Conservation (phyloP, 2,888 invertebrate species). For the Lochmaea capreae region DNA sequence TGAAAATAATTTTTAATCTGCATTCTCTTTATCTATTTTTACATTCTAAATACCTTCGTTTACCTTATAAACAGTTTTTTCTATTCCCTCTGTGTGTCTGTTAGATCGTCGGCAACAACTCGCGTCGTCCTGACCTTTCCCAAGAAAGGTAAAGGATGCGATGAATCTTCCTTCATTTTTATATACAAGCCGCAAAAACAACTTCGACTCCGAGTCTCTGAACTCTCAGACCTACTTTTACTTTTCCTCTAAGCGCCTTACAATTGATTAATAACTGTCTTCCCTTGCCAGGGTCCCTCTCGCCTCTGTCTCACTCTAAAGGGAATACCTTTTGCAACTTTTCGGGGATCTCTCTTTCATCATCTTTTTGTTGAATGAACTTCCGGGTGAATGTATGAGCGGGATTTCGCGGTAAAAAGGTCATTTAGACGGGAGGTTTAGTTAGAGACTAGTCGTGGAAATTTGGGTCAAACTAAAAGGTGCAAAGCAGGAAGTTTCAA, state of each 20-base stretch:
- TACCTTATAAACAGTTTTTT: no score
- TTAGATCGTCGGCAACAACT: conserved; percentile 6
- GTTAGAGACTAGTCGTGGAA: no score
- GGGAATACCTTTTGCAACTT: conserved; percentile 42
- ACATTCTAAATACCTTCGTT: no score
- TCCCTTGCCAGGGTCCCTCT: conserved; percentile 31
- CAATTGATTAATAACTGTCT: conserved; percentile 51
- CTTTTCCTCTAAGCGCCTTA: conserved; percentile 49
- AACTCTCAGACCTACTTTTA: conserved; percentile 49
- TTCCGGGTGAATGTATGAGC: conserved; percentile 1
- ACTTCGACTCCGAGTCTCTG: conserved; percentile 42
- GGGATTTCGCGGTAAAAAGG: conserved; percentile 6
- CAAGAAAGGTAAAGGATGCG: conserved; percentile 54
- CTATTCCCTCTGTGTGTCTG: no score
- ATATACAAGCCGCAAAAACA: conserved; percentile 54
- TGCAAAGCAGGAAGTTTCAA: no score
- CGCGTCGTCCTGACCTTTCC: conserved; percentile 51
- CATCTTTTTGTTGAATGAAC: conserved; percentile 26
- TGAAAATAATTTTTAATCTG: no score
- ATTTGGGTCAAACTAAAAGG: no score
- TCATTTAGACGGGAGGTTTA: neutral
- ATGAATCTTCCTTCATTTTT: conserved; percentile 54
- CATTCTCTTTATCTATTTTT: no score
- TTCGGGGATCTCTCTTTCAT: conserved; percentile 24
- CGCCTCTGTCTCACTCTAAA: conserved; percentile 38